These are phyloP conservation scores for Trichomycterus rosablanca DNA, from an alignment of 2,113 vertebrate genomes.

Conservation along the genomic window DNA sequence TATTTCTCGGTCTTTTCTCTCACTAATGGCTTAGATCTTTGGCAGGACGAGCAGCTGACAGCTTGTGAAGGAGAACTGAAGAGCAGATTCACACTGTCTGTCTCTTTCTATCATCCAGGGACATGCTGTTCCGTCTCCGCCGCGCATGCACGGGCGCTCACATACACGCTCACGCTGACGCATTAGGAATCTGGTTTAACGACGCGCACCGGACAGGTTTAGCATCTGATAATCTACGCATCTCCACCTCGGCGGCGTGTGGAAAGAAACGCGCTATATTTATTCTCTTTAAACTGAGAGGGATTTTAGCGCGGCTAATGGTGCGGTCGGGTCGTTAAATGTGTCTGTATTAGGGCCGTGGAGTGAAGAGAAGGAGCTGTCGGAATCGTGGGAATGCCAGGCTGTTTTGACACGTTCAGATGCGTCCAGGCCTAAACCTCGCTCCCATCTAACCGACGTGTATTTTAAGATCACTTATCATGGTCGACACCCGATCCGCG, in stretches of 20 bases:
- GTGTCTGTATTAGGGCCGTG: conserved; percentile 20
- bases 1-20: neutral
- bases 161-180: conserved; percentile 24
- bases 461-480: conserved; percentile 53
- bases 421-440: conserved; percentile 14
- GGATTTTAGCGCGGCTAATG: conserved; percentile 8
- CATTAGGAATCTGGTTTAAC: conserved; percentile 33
- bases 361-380: conserved; percentile 8
- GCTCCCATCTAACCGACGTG: conserved; percentile 29
- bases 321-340: conserved; percentile 15
- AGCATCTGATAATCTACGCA: conserved; percentile 30
- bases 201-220: conserved; percentile 22
- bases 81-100: conserved; percentile 50
- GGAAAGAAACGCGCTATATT: conserved; percentile 13
- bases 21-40: neutral
- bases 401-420: conserved; percentile 35
- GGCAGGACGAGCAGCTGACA: conserved; percentile 48
- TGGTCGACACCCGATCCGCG: conserved; percentile 50
- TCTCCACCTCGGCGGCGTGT: conserved; percentile 13
- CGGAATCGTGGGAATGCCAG: conserved; percentile 34
- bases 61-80: conserved; percentile 48
- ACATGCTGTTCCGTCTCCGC: conserved; percentile 18
- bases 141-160: conserved; percentile 15
- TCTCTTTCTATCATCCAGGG: conserved; percentile 37
- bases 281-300: neutral